A percentile compares a stretch with the other conserved stretches of the same genome.
Evolutionary conservation across 92 coral and sea anemone genomes (phyloP).

Genomic region (Porites divaricata): DNA sequence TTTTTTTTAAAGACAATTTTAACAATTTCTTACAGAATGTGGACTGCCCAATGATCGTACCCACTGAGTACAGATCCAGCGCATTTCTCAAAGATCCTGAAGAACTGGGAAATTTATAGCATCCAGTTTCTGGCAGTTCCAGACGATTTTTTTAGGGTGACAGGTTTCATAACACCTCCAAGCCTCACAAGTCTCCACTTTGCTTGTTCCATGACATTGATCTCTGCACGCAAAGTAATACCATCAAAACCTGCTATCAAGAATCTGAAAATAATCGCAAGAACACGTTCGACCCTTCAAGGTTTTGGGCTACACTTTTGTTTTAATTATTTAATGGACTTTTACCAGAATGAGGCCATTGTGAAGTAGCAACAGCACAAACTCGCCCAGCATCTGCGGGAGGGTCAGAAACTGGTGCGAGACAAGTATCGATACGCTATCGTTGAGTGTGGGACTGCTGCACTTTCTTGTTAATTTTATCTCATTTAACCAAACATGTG

Average conservation of each 20-base stretch:
- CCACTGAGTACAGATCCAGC: no score
- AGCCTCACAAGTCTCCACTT: slow-evolving; percentile 49
- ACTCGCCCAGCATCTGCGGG: no score
- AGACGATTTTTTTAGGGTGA: slow-evolving; percentile 38
- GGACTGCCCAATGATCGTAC: no score
- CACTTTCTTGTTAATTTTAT: no score
- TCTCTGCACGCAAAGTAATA: background rate
- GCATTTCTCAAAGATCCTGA: no score
- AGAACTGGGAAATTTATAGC: background rate
- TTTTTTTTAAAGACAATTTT: no score
- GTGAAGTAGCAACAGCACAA: no score
- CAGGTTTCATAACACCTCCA: slow-evolving; percentile 19
- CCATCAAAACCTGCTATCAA: slow-evolving; percentile 41
- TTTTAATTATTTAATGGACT: background rate
- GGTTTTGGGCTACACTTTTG: background rate
- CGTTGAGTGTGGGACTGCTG: no score
- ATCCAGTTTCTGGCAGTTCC: background rate
- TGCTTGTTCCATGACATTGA: slow-evolving; percentile 41
- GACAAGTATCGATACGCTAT: no score
- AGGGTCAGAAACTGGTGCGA: no score
- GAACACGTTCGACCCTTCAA: slow-evolving; percentile 29
- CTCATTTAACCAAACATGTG: no score
- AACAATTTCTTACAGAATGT: no score
- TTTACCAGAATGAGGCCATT: background rate
- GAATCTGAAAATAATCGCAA: slow-evolving; percentile 33